Evolutionary conservation across 2,797 vertebrate genomes (phyloP), one percentile per base, ranked within the genome.

Genomic region (Syndactyla subalaris): DNA sequence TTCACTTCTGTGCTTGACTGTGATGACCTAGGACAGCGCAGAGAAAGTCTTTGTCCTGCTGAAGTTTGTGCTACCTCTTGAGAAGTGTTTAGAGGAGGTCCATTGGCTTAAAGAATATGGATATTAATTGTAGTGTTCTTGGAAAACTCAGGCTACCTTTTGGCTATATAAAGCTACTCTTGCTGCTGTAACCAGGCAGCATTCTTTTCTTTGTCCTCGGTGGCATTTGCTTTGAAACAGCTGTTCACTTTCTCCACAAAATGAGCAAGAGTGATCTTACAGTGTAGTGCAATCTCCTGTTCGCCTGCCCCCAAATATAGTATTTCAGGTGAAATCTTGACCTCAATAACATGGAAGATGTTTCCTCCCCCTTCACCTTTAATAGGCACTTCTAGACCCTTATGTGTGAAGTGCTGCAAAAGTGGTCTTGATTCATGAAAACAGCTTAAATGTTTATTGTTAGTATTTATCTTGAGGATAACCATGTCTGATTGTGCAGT

Each of bases 21-120:
- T 24, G 43, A 5, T 87, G 71, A 57, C 36, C 43, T 54, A 24
- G 38, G 36, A 34, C 34, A 51, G 62, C 32, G 36, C 58, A 51
- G 66, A 67, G 48, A n/a, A 52, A 54, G 52, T 84, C 29, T 72
- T 65, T 58, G 45, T 91, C 66, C 76, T 92, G 82, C 89, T 83
- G 91, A 72, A 68, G 54, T 75, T 62, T 48, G 72, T 92, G 89
- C 51, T 84, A 5, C 63, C 82, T 84, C 76, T 36, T 79, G 55
- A 39, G 48, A 59, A 49, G 30, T 10, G 8, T 66, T 86, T n/a
- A 30, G 34, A 72, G 41, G 43, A 34, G 49, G 38, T 88, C 63
- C 70, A 34, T 29, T 57, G 43, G 11, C 41, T 43, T 48, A 11
- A 88, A 58, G 20, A 88, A 32, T 8, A 57, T 13, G 49, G 59